These are phyloP conservation scores for Drosophila neocordata DNA, from an alignment of 1,140 invertebrate genomes.

Conservation along the genomic window DNA sequence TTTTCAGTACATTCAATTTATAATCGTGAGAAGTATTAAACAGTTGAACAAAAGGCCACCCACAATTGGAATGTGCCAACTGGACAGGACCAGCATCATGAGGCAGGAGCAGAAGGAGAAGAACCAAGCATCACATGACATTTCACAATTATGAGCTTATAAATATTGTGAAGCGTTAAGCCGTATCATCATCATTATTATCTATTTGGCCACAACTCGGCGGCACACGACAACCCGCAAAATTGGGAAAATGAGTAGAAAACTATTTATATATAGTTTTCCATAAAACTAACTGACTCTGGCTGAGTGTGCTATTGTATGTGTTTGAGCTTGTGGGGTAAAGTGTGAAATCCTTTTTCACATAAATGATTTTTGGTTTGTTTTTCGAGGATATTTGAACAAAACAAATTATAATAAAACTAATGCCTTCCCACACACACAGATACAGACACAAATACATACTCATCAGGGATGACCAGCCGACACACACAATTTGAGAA, in stretches of 20 bases:
- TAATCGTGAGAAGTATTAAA: constrained; percentile 38
- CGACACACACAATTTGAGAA: constrained; percentile 46
- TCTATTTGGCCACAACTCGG: constrained; percentile 66
- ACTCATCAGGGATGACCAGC: constrained; percentile 45
- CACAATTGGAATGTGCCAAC: constrained; percentile 44
- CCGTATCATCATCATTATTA: constrained; percentile 69
- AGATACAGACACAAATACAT: neutral
- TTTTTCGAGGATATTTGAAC: constrained; percentile 45
- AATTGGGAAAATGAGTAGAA: constrained; percentile 15
- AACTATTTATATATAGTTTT: constrained; percentile 34
- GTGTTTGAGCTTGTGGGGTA: constrained; percentile 23
- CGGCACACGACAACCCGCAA: constrained; percentile 51
- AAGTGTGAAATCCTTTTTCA: constrained; percentile 79
- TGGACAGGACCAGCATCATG: constrained; percentile 7
- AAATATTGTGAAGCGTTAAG: constrained; percentile 68
- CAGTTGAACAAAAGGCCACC: constrained; percentile 46
- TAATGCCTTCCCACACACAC: constrained; percentile 49
- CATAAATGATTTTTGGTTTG: constrained; percentile 65
- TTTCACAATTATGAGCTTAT: constrained; percentile 40
- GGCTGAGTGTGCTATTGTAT: neutral
- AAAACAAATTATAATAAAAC: constrained; percentile 76
- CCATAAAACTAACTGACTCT: neutral
- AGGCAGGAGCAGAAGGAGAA: neutral
- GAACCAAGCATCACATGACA: constrained; percentile 13
- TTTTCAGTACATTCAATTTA: constrained; percentile 43